These are phyloP conservation scores for Noctua comes DNA, from an alignment of 2,888 invertebrate species.

Conservation along the genomic window DNA sequence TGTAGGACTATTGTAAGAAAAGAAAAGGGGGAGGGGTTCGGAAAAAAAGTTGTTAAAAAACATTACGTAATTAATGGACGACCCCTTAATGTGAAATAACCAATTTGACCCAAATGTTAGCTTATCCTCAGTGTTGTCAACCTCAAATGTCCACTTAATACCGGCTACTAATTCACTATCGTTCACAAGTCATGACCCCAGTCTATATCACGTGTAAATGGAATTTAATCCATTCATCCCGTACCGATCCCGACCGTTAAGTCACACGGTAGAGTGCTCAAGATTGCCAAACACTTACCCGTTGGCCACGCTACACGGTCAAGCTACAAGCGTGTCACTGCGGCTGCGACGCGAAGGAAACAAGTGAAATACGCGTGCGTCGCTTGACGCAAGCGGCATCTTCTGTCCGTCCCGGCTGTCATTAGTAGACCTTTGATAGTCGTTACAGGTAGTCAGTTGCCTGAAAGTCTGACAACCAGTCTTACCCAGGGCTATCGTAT, in stretches of 20 bases:
- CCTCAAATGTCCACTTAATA: background rate
- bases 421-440: background rate
- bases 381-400: background rate
- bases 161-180: background rate
- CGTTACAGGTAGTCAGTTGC: background rate
- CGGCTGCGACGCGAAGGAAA: background rate
- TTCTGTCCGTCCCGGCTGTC: background rate
- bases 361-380: background rate
- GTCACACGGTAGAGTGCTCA: conserved; percentile 7
- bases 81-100: background rate
- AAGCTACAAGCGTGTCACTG: background rate
- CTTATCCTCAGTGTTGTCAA: background rate
- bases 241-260: background rate
- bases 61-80: no score
- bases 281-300: conserved; percentile 40
- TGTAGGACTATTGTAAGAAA: no score
- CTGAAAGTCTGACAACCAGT: background rate
- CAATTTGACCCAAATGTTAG: background rate
- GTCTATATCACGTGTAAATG: background rate
- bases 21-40: no score
- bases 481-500: background rate
- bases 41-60: no score
- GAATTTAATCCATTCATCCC: conserved; percentile 22
- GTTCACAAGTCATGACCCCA: background rate
- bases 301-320: background rate